Conservation (phyloP, 2,113 vertebrate genomes). For the Psammodynastes pulverulentus region DNA sequence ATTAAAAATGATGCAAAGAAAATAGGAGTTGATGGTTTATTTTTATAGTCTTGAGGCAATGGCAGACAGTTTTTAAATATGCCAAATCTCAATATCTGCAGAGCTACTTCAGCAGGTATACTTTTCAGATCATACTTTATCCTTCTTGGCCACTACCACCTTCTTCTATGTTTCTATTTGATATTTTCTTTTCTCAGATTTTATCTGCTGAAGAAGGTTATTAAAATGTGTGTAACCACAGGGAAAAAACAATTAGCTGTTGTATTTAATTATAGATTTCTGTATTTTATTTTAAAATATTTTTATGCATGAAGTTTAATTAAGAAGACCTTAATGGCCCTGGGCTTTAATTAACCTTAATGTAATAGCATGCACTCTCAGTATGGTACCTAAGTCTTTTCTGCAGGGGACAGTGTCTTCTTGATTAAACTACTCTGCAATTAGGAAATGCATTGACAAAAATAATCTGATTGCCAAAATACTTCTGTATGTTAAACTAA, state of each 20-base stretch:
- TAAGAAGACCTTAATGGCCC: slow-evolving; percentile 28
- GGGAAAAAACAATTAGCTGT: not conserved
- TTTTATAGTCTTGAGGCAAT: not conserved
- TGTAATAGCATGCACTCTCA: slow-evolving; percentile 42
- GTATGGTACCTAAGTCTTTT: slow-evolving; percentile 25
- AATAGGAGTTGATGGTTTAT: not conserved
- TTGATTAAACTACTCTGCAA: slow-evolving; percentile 26
- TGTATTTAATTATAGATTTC: not conserved
- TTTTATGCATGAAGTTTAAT: slow-evolving; percentile 17
- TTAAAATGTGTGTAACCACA: slow-evolving; percentile 20
- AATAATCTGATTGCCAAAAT: slow-evolving; percentile 50
- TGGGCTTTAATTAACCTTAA: slow-evolving; percentile 47
- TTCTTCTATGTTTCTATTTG: not conserved
- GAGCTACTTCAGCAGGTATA: not conserved
- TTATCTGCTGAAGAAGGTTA: accelerated
- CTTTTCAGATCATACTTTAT: not conserved
- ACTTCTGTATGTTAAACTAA: slow-evolving; percentile 25
- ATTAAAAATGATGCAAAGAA: not conserved
- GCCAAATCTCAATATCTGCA: not conserved
- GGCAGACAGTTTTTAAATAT: not conserved
- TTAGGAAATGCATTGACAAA: slow-evolving; percentile 34
- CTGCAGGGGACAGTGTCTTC: slow-evolving; percentile 23
- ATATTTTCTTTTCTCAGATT: not conserved
- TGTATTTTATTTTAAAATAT: slow-evolving; percentile 43
- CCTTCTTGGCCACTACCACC: not conserved